Base-by-base conservation (phyloP, 2,113 vertebrate genomes). In the Melanocharis versteri region DNA sequence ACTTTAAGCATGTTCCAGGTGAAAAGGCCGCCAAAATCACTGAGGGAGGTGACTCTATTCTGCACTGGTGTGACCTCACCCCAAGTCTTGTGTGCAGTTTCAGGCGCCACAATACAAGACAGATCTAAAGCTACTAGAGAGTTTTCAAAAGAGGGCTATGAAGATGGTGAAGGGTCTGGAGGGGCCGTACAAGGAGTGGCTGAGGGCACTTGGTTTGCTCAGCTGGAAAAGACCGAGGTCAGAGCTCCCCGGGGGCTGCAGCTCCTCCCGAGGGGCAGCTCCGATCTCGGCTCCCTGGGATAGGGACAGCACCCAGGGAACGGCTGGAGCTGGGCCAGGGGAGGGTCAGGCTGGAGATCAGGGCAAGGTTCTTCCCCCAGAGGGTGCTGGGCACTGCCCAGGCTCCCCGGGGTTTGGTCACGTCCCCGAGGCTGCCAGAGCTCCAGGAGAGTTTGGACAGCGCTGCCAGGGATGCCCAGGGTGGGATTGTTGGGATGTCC, bases 1-100 rank as follows among this genome's bases (percentile, higher is more conserved):
- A 1, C 42, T 30, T 31, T 2, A 17, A 3, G 9, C 4, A 21
- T 4, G 0, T 3, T 12, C 13, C 3, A 3, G 30, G 35, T 3
- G 7, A 40, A 23, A 57, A 54, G 35, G 7, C 35, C 10, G 5
- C 6, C 28, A 30, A 33, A 48, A 37, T 4, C 15, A 35, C 11
- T 31, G 26, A 42, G 22, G 31, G 31, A 62, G 15, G 13, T 48
- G 35, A 48, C 26, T 51, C n/a, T 28, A 9, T 42, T 48, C 48
- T 62, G 35, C 8, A 40, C 21, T 54, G 35, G 4, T 23, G 31
- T 11, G 22, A 27, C 35, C 71, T 54, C 48, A 48, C 71, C 31
- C 42, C 11, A 15, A 42, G 21, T 47, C 54, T 27, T 47, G 48
- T 9, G 40, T 20, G 31, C 14, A 20, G 62, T 28, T 76, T 62